Evolutionary conservation across 2,888 invertebrate genomes (phyloP).

Genomic region (Tribolium freemani): DNA sequence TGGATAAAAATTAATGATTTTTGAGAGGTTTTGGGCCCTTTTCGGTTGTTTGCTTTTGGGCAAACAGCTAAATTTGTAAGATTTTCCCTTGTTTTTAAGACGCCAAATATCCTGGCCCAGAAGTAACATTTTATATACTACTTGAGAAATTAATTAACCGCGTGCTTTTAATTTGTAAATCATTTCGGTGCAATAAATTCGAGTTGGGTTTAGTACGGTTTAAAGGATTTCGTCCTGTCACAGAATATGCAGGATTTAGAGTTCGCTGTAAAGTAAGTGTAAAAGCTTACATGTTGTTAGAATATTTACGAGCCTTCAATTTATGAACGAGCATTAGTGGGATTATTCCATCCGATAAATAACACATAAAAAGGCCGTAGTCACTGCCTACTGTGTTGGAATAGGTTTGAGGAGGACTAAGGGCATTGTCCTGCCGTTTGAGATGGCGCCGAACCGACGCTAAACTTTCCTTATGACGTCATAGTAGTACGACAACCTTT

Average conservation of each 20-base stretch:
- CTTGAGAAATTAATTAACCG: neutral
- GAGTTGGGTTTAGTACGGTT: conserved; percentile 3
- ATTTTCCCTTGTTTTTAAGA: too few species aligned
- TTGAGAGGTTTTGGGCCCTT: too few species aligned
- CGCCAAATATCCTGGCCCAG: too few species aligned
- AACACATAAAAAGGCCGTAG: neutral
- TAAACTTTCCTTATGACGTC: conserved; percentile 32
- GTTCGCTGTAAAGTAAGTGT: conserved; percentile 17
- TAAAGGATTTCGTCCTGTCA: conserved; percentile 22
- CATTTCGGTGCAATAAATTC: conserved; percentile 18
- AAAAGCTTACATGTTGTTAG: conserved; percentile 22
- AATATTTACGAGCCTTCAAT: conserved; percentile 35
- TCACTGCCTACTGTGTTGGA: conserved; percentile 4
- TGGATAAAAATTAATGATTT: too few species aligned
- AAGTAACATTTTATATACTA: too few species aligned
- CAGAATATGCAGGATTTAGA: conserved; percentile 12
- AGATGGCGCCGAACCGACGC: conserved; percentile 24
- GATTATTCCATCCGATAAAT: conserved; percentile 24
- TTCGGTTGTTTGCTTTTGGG: too few species aligned
- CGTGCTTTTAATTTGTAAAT: neutral
- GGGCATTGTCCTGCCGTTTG: conserved; percentile 28
- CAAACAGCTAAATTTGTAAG: too few species aligned
- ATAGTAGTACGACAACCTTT: conserved; percentile 20
- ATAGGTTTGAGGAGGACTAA: conserved; percentile 10
- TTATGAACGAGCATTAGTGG: conserved; percentile 25